These are phyloP conservation scores for Salvator merianae DNA, from an alignment of 2,113 vertebrate species.

Conservation along the genomic window DNA sequence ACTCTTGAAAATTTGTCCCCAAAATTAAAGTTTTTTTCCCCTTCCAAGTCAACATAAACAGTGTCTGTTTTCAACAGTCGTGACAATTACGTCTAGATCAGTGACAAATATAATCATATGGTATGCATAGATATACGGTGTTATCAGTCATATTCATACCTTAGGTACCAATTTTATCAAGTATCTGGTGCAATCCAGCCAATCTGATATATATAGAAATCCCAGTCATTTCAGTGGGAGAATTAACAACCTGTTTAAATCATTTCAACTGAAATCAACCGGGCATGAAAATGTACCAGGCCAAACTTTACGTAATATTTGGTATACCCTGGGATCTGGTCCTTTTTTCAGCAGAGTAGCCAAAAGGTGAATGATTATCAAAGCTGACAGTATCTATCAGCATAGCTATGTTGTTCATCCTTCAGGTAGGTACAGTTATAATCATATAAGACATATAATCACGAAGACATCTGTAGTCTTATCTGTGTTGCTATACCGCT, in stretches of 20 bases:
- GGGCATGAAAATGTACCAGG: not conserved
- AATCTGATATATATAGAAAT: not conserved
- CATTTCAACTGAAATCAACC: not conserved
- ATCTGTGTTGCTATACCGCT: not conserved
- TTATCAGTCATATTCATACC: not conserved
- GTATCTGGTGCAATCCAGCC: not conserved
- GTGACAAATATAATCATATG: not conserved
- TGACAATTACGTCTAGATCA: not conserved
- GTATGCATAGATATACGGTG: not conserved
- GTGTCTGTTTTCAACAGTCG: too few relatives aligned
- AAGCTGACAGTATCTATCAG: not conserved
- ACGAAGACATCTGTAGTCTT: not conserved
- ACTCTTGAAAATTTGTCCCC: too few relatives aligned
- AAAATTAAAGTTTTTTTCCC: too few relatives aligned
- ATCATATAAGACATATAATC: accelerated
- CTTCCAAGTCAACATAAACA: too few relatives aligned
- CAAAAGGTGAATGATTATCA: too few relatives aligned
- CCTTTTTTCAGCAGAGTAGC: not conserved
- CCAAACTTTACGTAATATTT: not conserved
- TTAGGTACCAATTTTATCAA: not conserved
- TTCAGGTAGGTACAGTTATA: not conserved
- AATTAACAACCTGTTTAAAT: not conserved
- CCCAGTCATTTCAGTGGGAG: not conserved
- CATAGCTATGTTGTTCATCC: not conserved
- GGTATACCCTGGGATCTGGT: not conserved